Conservation (phyloP, 2,888 invertebrate species). For the Furcula furcula region DNA sequence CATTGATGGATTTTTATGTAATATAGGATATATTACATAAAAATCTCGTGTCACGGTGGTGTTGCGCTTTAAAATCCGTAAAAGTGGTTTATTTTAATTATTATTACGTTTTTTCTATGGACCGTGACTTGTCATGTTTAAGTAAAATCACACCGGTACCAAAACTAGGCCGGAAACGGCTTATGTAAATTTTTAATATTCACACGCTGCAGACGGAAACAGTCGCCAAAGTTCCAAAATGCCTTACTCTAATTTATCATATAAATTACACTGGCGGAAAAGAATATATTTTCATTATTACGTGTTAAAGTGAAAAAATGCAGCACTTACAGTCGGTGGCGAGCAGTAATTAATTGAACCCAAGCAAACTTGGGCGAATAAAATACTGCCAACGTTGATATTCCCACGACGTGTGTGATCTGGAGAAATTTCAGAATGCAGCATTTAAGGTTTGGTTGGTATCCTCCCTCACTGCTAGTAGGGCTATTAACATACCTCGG, state of each 20-base stretch:
- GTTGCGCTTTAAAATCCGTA: too few relatives aligned
- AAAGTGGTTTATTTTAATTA: too few relatives aligned
- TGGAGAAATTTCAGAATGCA: slow-evolving; percentile 46
- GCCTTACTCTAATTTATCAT: slow-evolving; percentile 56
- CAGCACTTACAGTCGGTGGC: slow-evolving; percentile 51
- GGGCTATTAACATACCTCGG: slow-evolving; percentile 29
- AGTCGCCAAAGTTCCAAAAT: slow-evolving; percentile 41
- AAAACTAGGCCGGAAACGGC: slow-evolving; percentile 41
- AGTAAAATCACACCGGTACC: too few relatives aligned
- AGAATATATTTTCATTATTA: slow-evolving; percentile 11
- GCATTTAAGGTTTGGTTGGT: slow-evolving; percentile 36
- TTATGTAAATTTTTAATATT: slow-evolving; percentile 57
- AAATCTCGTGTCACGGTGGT: too few relatives aligned
- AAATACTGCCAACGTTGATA: slow-evolving; percentile 37
- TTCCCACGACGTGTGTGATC: slow-evolving; percentile 52
- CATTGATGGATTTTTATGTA: too few relatives aligned
- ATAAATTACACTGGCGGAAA: slow-evolving; percentile 40
- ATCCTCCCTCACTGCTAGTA: slow-evolving; percentile 22
- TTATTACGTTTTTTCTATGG: too few relatives aligned
- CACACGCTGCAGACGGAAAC: slow-evolving; percentile 43
- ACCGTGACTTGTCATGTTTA: too few relatives aligned
- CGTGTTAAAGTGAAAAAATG: slow-evolving; percentile 49
- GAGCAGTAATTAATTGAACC: slow-evolving; percentile 58
- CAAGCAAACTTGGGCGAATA: slow-evolving; percentile 56
- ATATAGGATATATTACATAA: too few relatives aligned